Conservation (phyloP, 2,113 vertebrate species). For the Petroica traversi region DNA sequence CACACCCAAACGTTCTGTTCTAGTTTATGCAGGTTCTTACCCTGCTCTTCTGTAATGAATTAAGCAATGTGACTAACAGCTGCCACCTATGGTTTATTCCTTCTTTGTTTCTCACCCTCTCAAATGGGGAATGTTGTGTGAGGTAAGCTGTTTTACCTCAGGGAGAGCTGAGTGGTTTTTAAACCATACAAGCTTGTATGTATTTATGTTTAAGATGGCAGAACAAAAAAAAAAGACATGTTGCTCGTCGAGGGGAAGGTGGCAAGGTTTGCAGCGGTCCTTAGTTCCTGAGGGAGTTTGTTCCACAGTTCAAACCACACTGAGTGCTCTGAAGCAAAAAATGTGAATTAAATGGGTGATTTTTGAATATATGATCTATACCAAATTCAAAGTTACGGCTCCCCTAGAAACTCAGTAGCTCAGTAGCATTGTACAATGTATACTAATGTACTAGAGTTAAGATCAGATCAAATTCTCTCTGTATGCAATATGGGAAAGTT, state of each 20-base stretch:
- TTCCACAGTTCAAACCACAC: constrained; percentile 36
- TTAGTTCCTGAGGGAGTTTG: constrained; percentile 46
- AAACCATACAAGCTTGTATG: neutral
- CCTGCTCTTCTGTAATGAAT: neutral
- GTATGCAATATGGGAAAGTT: constrained; percentile 19
- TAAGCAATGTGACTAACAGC: neutral
- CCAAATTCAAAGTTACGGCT: constrained; percentile 44
- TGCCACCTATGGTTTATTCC: neutral
- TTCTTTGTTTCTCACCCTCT: constrained; percentile 13
- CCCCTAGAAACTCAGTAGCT: constrained; percentile 27
- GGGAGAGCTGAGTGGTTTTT: neutral
- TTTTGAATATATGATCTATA: constrained; percentile 54
- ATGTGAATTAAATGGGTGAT: constrained; percentile 38
- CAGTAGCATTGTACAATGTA: constrained; percentile 17
- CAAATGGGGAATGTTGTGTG: neutral
- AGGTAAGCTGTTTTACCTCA: neutral
- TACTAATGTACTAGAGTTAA: constrained; percentile 31
- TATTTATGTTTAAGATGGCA: neutral
- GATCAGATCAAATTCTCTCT: constrained; percentile 25
- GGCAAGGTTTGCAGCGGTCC: neutral
- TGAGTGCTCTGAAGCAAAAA: constrained; percentile 43
- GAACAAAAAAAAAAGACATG: constrained; percentile 6
- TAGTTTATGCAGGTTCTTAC: neutral
- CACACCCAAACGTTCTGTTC: neutral
- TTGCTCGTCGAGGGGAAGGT: neutral